Evolutionary conservation across 2,797 vertebrate species (phyloP), one percentile per base, ranked within the genome.

Genomic region (Macropus fuliginosus): DNA sequence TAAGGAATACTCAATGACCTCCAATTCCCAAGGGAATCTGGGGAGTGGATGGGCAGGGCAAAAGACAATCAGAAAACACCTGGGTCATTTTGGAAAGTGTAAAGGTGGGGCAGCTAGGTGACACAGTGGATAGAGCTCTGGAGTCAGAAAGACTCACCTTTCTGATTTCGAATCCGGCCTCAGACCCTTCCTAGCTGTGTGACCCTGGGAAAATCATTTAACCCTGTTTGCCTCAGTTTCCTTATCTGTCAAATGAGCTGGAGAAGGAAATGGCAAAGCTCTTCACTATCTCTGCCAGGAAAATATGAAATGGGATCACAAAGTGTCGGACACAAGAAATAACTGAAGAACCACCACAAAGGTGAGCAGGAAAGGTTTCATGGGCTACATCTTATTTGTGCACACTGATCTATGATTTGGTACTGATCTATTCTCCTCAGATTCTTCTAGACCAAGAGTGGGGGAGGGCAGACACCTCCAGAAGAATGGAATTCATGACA

Each of bases 401-500:
- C 66, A 59, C 28, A 13, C 3, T 1, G 54, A 98, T 95, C 94
- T 96, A 98, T 3, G 12, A 96, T 93, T 96, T 0, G 0, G 56
- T 96, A 97, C 94, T 93, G 97, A 98, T 98, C 27, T 0, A 9
- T 93, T 92, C 94, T 92, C 97, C 94, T 95, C 96, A 95, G 97
- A 97, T 96, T 97, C 92, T 97, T 96, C 4, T 0, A 91, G 28
- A 18, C 52, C 34, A 29, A 29, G 16, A n/a, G 40, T 54, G 90
- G 90, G 90, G 90, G 50, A 87, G 21, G 40, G 74, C 40, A 87
- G 40, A 27, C 40, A 87, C 74, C 74, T 50, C 11, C 62, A 97
- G 98, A 98, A 97, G 93, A 98, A 96, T 93, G 96, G 98, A 97
- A 98, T 98, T 98, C 98, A 98, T 9, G 91, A 96, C 92, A 97